phyloP scores from a whole-genome alignment of 2,113 vertebrate genomes.

The Telmatochromis brichardi region DNA sequence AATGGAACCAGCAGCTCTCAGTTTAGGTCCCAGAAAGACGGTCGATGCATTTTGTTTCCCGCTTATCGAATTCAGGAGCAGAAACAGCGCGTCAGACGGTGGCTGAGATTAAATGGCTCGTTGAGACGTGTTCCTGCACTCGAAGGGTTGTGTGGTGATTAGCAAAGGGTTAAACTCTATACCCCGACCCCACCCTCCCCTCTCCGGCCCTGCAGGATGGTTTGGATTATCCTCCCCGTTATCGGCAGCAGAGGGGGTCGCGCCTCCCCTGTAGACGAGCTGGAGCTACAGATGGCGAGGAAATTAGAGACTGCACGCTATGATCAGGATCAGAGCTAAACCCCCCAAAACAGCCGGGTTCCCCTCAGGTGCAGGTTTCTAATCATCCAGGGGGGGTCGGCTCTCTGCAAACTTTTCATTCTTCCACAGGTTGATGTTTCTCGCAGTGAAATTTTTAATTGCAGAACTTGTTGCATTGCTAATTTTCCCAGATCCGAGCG shows the following conservation, averaged over 20 bases:
- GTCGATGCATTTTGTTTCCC: background rate
- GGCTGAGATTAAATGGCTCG: background rate
- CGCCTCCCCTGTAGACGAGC: background rate
- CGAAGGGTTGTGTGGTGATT: background rate
- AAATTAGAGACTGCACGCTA: constrained; percentile 41
- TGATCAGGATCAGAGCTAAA: constrained; percentile 30
- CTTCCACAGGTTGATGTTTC: background rate
- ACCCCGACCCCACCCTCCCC: background rate
- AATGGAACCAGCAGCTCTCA: background rate
- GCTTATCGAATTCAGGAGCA: background rate
- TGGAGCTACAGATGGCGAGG: constrained; percentile 46
- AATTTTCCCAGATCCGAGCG: background rate
- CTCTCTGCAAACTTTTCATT: background rate
- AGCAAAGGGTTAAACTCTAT: constrained; percentile 11
- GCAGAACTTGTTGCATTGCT: background rate
- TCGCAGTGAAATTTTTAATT: background rate
- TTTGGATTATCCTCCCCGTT: constrained; percentile 20
- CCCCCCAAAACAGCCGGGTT: background rate
- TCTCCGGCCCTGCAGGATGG: background rate
- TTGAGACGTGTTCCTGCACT: background rate
- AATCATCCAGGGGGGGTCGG: background rate
- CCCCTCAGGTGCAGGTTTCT: background rate
- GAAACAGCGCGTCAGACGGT: accelerated
- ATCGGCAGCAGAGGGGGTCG: background rate
- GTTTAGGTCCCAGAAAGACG: background rate